Evolutionary conservation across 2,113 vertebrate species (phyloP).

Genomic region (Xiphophorus maculatus): DNA sequence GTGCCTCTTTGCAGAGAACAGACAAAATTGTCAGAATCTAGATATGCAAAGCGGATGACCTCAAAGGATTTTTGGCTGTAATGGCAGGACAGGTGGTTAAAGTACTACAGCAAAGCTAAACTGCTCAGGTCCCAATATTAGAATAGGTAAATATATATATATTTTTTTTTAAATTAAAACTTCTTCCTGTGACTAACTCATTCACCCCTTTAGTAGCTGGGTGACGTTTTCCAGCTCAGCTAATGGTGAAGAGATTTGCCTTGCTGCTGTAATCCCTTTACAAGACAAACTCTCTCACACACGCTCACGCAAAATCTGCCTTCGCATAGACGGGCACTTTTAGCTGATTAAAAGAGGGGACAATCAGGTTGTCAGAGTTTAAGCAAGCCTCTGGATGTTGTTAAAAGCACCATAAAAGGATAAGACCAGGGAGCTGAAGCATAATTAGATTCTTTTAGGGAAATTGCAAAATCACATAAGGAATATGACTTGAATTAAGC

Average conservation of each 20-base stretch:
- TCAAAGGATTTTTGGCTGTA: not conserved
- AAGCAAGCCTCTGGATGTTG: constrained; percentile 38
- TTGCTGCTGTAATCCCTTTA: constrained; percentile 61
- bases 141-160: no score
- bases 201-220: constrained; percentile 27
- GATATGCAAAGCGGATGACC: not conserved
- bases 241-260: constrained; percentile 47
- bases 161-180: not conserved
- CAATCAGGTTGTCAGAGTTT: constrained; percentile 43
- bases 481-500: not conserved
- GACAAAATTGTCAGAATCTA: not conserved
- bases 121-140: no score
- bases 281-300: constrained; percentile 7
- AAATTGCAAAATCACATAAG: not conserved
- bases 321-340: constrained; percentile 46
- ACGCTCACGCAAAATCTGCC: constrained; percentile 37
- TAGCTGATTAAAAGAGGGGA: constrained; percentile 54
- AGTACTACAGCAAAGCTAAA: no score
- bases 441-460: constrained; percentile 20
- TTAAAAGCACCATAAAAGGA: constrained; percentile 34
- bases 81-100: no score
- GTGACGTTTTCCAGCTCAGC: constrained; percentile 36
- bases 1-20: not conserved
- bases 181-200: not conserved
- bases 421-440: constrained; percentile 23